These are phyloP conservation scores for Saccopteryx bilineata DNA, from an alignment of 2,113 vertebrate species.

Conservation along the genomic window DNA sequence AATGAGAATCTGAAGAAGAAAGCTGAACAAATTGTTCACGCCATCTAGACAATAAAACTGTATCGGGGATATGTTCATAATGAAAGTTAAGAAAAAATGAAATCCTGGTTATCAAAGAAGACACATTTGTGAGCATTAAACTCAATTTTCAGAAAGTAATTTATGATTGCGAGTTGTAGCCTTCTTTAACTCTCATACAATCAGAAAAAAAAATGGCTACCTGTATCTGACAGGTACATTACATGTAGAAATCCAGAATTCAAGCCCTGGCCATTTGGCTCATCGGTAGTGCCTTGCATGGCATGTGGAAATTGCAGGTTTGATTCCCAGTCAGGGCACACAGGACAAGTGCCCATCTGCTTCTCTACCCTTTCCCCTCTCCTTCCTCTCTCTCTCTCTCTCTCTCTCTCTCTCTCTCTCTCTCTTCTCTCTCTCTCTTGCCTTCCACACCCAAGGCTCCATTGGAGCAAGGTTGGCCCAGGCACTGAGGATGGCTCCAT, in stretches of 20 bases:
- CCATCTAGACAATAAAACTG: background rate
- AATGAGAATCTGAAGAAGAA: background rate
- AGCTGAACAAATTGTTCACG: background rate
- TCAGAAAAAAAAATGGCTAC: background rate
- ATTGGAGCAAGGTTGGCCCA: too few species aligned
- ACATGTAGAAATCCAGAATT: background rate
- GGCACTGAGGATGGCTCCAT: too few species aligned
- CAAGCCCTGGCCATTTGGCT: background rate
- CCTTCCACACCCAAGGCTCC: too few species aligned
- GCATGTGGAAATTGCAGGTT: too few species aligned
- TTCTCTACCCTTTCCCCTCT: too few species aligned
- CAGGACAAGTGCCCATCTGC: too few species aligned
- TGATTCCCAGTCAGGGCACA: too few species aligned
- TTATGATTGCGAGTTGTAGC: background rate
- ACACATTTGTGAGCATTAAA: background rate
- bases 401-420: too few species aligned
- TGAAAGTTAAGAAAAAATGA: background rate
- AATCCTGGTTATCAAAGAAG: background rate
- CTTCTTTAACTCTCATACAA: background rate
- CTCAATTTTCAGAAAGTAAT: background rate
- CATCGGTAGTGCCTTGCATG: too few species aligned
- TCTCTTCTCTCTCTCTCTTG: too few species aligned
- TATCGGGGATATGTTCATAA: background rate
- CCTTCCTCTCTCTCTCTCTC: too few species aligned
- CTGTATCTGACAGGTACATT: background rate